Conservation (phyloP, 2,797 vertebrate species). For the Dallia pectoralis region DNA sequence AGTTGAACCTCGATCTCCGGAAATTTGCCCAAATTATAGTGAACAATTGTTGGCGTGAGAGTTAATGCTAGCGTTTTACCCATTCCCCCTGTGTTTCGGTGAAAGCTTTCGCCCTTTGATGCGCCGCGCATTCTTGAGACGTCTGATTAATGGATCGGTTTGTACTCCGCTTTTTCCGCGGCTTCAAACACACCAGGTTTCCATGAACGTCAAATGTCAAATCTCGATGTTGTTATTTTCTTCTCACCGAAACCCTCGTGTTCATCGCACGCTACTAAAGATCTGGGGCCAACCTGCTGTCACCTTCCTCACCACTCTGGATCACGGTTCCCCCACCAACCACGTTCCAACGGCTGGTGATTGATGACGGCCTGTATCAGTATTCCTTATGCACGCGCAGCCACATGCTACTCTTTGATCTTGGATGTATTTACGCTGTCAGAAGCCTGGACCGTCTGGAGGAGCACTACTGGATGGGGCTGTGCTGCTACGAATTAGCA, state of each 20-base stretch:
- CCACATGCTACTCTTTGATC: constrained; percentile 24
- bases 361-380: constrained; percentile 18
- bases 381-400: constrained; percentile 16
- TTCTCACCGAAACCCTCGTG: constrained; percentile 31
- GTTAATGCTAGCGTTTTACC: neutral
- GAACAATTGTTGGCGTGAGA: neutral
- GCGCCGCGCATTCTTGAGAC: constrained; percentile 29
- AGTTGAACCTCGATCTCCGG: neutral
- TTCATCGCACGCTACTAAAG: constrained; percentile 46
- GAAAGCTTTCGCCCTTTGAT: constrained; percentile 32
- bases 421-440: neutral
- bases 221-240: constrained; percentile 60
- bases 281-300: constrained; percentile 2
- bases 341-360: constrained; percentile 3
- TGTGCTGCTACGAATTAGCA: neutral
- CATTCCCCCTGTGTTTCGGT: constrained; percentile 18
- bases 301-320: neutral
- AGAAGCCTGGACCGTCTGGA: neutral
- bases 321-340: constrained; percentile 26
- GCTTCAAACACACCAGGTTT: constrained; percentile 26
- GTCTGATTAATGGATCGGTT: constrained; percentile 41
- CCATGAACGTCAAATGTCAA: constrained; percentile 40
- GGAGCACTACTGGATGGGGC: neutral
- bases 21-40: neutral
- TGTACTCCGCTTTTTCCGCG: constrained; percentile 29